Evolutionary conservation across 2,113 vertebrate species (phyloP).

Genomic region (Dipodomys ordii): DNA sequence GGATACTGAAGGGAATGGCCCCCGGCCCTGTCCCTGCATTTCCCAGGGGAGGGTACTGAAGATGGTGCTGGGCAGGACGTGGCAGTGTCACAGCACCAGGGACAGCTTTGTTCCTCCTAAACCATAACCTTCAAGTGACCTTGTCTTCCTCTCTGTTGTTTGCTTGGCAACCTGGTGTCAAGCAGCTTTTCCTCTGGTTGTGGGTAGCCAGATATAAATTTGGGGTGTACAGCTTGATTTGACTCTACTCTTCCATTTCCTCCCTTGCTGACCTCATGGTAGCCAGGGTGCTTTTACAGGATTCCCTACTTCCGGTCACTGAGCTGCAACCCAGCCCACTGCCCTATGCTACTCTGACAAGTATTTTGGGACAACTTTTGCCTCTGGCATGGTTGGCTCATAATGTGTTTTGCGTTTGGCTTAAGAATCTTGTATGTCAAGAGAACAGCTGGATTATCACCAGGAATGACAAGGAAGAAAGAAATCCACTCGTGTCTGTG

Average conservation of each 20-base stretch:
- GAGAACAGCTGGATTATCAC: neutral
- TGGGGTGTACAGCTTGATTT: neutral
- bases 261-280: neutral
- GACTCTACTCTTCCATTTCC: neutral
- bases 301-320: neutral
- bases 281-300: neutral
- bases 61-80: neutral
- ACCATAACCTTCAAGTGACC: neutral
- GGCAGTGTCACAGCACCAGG: neutral
- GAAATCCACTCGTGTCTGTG: neutral
- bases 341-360: neutral
- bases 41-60: neutral
- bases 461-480: neutral
- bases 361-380: neutral
- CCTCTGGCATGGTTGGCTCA: too few species aligned
- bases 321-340: neutral
- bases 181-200: neutral
- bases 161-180: neutral
- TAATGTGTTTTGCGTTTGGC: neutral
- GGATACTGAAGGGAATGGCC: too few species aligned
- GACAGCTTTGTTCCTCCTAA: neutral
- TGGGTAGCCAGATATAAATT: neutral
- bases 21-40: neutral
- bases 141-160: neutral
- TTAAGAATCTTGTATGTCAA: neutral